phyloP scores from a whole-genome alignment of 2,113 vertebrate species.

The Lonchura striata region DNA sequence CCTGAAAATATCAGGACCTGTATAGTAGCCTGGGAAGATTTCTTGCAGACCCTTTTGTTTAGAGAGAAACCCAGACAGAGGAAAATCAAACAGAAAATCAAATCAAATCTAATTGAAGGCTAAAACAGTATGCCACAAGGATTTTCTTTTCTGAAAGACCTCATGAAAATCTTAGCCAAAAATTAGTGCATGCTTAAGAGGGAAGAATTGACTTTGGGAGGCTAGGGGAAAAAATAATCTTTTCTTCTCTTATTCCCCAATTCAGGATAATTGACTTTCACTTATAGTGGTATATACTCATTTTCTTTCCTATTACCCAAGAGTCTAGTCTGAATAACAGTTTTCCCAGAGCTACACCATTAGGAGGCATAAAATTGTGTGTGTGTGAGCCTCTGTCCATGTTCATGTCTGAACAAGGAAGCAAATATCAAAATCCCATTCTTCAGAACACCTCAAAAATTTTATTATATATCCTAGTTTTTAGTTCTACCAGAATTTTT shows the following conservation, averaged over 20 bases:
- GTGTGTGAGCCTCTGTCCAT: background rate
- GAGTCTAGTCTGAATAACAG: background rate
- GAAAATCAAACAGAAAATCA: conserved; percentile 4
- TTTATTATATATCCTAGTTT: background rate
- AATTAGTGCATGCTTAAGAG: background rate
- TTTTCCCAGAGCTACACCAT: background rate
- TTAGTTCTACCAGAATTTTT: background rate
- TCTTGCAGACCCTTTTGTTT: background rate
- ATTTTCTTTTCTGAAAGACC: conserved; percentile 12
- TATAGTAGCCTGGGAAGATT: background rate
- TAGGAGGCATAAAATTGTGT: background rate
- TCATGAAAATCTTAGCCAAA: background rate
- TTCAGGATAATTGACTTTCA: background rate
- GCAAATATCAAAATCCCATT: background rate
- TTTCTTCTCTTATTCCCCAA: background rate
- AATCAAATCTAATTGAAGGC: background rate
- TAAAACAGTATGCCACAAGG: background rate
- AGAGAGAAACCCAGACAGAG: background rate
- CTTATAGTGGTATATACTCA: background rate
- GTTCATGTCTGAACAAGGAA: background rate
- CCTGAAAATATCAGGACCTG: background rate
- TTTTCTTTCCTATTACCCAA: background rate
- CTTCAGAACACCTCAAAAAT: background rate
- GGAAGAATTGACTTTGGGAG: background rate
- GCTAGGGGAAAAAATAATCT: background rate